These are phyloP conservation scores for Muscina levida DNA, from an alignment of 2,888 invertebrate species.

Conservation along the genomic window DNA sequence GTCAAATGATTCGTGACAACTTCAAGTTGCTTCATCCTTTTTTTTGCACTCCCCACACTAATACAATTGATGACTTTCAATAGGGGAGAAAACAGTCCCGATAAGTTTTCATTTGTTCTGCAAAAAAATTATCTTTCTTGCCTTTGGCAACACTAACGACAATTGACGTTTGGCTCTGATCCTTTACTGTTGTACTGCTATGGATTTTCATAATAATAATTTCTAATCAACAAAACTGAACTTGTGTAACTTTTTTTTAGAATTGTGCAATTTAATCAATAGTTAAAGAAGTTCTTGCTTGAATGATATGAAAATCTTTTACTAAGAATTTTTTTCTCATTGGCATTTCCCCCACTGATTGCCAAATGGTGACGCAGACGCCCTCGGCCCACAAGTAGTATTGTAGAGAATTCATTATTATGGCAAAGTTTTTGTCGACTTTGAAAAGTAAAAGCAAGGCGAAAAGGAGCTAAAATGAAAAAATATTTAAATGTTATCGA, in stretches of 20 bases:
- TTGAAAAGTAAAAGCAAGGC: too few species aligned
- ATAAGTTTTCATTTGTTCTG: too few species aligned
- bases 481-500: too few species aligned
- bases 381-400: too few species aligned
- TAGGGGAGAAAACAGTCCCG: neutral
- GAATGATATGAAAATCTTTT: conserved; percentile 2
- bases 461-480: too few species aligned
- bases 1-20: conserved; percentile 44
- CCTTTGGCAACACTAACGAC: too few species aligned
- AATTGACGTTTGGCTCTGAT: neutral
- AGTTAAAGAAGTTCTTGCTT: too few species aligned
- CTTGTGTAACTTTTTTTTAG: neutral
- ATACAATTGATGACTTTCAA: conserved; percentile 9
- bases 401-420: too few species aligned
- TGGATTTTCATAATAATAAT: neutral
- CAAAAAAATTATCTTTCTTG: too few species aligned
- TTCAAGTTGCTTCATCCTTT: conserved; percentile 26
- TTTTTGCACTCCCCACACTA: neutral
- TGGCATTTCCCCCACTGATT: neutral
- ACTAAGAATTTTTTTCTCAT: neutral
- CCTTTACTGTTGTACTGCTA: neutral
- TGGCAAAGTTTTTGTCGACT: too few species aligned
- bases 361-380: neutral
- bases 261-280: too few species aligned
- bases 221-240: neutral